These are phyloP conservation scores for Trissonchulus sp. DNA, from an alignment of 2,888 invertebrate species.

Conservation along the genomic window DNA sequence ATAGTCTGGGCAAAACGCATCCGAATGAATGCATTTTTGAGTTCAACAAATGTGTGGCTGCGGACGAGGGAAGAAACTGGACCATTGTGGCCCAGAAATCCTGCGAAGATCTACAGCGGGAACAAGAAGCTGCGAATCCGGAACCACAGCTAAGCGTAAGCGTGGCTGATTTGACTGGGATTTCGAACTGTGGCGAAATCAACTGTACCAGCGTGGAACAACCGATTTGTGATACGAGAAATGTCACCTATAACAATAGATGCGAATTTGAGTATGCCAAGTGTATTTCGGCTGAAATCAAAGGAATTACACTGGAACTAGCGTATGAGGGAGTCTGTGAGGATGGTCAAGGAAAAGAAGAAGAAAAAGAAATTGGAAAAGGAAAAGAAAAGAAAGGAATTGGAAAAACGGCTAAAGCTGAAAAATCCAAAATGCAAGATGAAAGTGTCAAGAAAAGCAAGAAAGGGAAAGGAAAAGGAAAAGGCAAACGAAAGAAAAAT, in stretches of 20 bases:
- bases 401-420: too few relatives aligned
- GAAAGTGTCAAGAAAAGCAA: background rate
- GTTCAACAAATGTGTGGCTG: slow-evolving; percentile 16
- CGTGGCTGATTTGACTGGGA: slow-evolving; percentile 2
- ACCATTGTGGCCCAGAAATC: background rate
- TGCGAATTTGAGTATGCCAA: slow-evolving; percentile 15
- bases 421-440: too few relatives aligned
- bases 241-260: background rate
- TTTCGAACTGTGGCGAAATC: background rate
- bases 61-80: background rate
- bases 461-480: background rate
- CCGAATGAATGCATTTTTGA: slow-evolving; percentile 23
- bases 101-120: too few relatives aligned
- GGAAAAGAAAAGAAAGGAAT: background rate
- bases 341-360: background rate
- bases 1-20: slow-evolving; percentile 18
- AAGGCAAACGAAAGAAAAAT: background rate
- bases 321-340: background rate
- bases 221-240: slow-evolving; percentile 14
- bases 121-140: too few relatives aligned
- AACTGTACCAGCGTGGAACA: background rate
- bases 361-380: background rate
- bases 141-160: background rate
- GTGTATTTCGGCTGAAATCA: slow-evolving; percentile 8
- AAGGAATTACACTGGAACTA: background rate